Evolutionary conservation across 2,113 vertebrate species (phyloP).

Genomic region (Nansenia antarctica): DNA sequence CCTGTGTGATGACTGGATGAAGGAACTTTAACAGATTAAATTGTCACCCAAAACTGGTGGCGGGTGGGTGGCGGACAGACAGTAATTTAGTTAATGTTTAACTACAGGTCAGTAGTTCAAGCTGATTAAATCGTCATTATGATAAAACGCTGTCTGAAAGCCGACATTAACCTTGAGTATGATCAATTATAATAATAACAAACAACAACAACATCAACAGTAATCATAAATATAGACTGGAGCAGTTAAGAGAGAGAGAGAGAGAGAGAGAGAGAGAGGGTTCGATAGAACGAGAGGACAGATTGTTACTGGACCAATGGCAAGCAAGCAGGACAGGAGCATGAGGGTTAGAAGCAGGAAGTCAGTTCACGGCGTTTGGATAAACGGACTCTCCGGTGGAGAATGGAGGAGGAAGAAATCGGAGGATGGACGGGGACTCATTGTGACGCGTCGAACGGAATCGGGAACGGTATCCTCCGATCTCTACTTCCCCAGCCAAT

Average conservation of each 20-base stretch:
- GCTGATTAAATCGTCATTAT: background rate
- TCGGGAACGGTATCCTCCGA: too few species aligned
- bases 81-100: slow-evolving; percentile 2
- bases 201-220: background rate
- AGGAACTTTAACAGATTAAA: slow-evolving; percentile 1
- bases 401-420: too few species aligned
- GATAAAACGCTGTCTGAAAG: slow-evolving; percentile 2
- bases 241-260: background rate
- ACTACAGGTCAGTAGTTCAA: background rate
- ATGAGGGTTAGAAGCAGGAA: background rate
- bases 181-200: too few species aligned
- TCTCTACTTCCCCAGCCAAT: too few species aligned
- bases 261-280: too few species aligned
- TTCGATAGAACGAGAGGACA: background rate
- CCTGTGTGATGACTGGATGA: background rate
- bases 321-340: slow-evolving; percentile 4
- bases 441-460: too few species aligned
- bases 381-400: too few species aligned
- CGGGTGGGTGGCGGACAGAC: too few species aligned
- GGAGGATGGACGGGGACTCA: too few species aligned
- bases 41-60: background rate
- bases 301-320: background rate
- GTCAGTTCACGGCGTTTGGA: background rate
- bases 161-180: slow-evolving; percentile 1
- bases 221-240: background rate